phyloP scores from a whole-genome alignment of 2,113 vertebrate genomes.

The Nesoenas mayeri region DNA sequence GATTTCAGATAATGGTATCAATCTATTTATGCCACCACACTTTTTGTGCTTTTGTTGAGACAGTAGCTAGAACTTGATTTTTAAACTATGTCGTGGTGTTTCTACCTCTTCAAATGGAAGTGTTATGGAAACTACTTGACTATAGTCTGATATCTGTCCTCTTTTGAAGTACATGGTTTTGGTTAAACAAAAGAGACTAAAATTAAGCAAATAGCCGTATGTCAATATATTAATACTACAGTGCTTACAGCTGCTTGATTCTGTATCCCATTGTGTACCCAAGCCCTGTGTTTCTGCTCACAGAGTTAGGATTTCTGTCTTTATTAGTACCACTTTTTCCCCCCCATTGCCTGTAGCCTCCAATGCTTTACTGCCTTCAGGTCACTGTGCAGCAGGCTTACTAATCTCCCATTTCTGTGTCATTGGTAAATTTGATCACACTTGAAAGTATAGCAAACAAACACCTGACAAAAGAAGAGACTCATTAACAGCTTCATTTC shows the following conservation, averaged over 20 bases:
- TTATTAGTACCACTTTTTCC: not conserved
- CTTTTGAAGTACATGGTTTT: not conserved
- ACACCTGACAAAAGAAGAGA: conserved; percentile 58
- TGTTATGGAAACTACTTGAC: not conserved
- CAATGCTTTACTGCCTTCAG: not conserved
- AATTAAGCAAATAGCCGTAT: not conserved
- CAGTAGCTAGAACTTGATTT: not conserved
- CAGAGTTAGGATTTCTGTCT: not conserved
- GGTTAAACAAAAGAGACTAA: not conserved
- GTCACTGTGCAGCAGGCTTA: conserved; percentile 17
- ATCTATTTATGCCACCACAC: not conserved
- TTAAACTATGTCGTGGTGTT: not conserved
- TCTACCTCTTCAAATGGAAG: not conserved
- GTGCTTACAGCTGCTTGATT: not conserved
- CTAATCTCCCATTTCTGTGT: not conserved
- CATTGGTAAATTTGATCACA: conserved; percentile 54
- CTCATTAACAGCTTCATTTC: conserved; percentile 64
- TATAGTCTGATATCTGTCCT: not conserved
- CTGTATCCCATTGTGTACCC: not conserved
- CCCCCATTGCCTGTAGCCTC: not conserved
- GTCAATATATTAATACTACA: not conserved
- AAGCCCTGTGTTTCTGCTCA: not conserved
- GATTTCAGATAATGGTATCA: not conserved
- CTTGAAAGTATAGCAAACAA: conserved; percentile 50
- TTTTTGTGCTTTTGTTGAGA: not conserved